A percentile compares a stretch with the other conserved stretches of the same genome.
These are phyloP conservation scores for Drosophila paranaensis DNA, from an alignment of 2,888 invertebrate species.

Conservation along the genomic window DNA sequence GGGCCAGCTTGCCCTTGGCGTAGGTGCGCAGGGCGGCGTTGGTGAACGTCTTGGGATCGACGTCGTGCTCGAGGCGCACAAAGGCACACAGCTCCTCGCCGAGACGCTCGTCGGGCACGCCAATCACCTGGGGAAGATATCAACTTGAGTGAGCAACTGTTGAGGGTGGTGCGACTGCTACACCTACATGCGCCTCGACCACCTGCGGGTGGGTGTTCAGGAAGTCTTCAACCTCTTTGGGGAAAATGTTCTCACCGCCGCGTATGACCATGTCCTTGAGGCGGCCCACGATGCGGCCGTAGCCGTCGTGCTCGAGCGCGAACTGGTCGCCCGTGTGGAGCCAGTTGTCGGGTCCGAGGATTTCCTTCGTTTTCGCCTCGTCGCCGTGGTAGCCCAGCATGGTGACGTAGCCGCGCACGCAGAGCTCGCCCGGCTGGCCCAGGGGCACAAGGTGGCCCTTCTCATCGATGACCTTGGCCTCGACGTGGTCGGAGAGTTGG, in stretches of 20 bases:
- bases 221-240: slow-evolving; percentile 91
- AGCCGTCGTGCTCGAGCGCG: slow-evolving; percentile 88
- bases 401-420: slow-evolving; percentile 88
- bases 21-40: slow-evolving; percentile 87
- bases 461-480: slow-evolving; percentile 87
- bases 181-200: slow-evolving; percentile 88
- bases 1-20: slow-evolving; percentile 89
- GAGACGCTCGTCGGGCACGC: slow-evolving; percentile 89
- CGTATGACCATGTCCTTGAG: slow-evolving; percentile 91
- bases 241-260: slow-evolving; percentile 93
- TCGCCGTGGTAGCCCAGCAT: slow-evolving; percentile 92
- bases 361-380: slow-evolving; percentile 88
- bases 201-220: slow-evolving; percentile 89
- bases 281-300: slow-evolving; percentile 89
- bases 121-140: slow-evolving; percentile 86
- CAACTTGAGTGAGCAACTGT: not conserved
- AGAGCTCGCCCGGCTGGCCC: slow-evolving; percentile 90
- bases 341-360: slow-evolving; percentile 89
- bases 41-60: slow-evolving; percentile 83
- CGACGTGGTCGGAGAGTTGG: slow-evolving; percentile 86
- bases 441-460: slow-evolving; percentile 88
- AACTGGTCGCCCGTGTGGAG: slow-evolving; percentile 89
- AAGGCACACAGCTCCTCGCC: slow-evolving; percentile 91
- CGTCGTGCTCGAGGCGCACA: slow-evolving; percentile 86
- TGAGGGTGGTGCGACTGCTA: accelerated